Conservation (phyloP, 2,113 vertebrate species). For the Chrysochloris asiatica region DNA sequence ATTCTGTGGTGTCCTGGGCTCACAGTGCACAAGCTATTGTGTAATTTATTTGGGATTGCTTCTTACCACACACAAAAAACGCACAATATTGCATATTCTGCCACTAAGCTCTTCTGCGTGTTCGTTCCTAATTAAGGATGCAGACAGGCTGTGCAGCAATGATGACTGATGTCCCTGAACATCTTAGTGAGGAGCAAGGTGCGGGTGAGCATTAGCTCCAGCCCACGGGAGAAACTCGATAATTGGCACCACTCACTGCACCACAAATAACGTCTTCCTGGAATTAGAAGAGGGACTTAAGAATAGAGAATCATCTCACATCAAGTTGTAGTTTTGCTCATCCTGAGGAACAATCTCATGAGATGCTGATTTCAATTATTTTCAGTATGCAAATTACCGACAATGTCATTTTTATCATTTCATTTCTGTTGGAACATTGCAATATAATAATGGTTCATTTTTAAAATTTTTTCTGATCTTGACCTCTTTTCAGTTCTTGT, state of each 20-base stretch:
- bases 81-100: constrained; percentile 48
- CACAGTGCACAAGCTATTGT: constrained; percentile 49
- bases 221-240: constrained; percentile 54
- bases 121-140: constrained; percentile 73
- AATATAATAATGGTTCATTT: neutral
- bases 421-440: constrained; percentile 3
- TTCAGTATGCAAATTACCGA: constrained; percentile 72
- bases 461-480: neutral
- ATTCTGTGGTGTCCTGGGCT: constrained; percentile 51
- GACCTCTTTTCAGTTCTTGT: neutral
- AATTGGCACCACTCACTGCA: constrained; percentile 48
- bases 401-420: constrained; percentile 40
- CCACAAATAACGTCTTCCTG: constrained; percentile 57
- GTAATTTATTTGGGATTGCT: constrained; percentile 73
- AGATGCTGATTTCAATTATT: constrained; percentile 72
- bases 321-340: constrained; percentile 54
- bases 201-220: constrained; percentile 50
- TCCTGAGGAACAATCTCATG: constrained; percentile 1
- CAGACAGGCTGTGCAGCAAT: constrained; percentile 68
- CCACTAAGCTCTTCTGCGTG: constrained; percentile 62
- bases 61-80: constrained; percentile 75
- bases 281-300: constrained; percentile 64
- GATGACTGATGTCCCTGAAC: constrained; percentile 78
- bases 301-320: constrained; percentile 51
- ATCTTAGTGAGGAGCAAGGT: constrained; percentile 56